Percentiles rank a stretch among this genome's conserved stretches.
Evolutionary conservation across 37 sponge, comb jelly and placozoan species (phyloP).

Genomic region (Ephydatia muelleri): DNA sequence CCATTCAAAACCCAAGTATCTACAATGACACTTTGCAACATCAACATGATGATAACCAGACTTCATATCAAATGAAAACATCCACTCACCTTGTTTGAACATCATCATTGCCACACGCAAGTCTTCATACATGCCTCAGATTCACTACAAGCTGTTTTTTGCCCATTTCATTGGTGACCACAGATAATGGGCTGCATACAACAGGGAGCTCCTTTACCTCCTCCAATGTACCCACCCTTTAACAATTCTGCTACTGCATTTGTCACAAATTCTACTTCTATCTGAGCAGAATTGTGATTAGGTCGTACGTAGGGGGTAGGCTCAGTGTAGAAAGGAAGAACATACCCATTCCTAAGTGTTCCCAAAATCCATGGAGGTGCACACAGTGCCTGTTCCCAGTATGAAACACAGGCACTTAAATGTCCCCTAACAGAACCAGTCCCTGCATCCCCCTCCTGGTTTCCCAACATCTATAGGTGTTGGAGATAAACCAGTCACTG

Average conservation of each 20-base stretch:
- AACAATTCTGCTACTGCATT: background rate
- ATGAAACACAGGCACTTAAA: too few relatives aligned
- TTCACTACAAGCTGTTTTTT: conserved; percentile 30
- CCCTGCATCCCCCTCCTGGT: too few relatives aligned
- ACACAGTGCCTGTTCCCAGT: background rate
- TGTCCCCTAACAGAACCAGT: too few relatives aligned
- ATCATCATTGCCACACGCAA: conserved; percentile 5
- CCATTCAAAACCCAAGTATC: conserved; percentile 41
- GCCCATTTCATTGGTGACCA: conserved; percentile 5
- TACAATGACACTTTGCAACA: background rate
- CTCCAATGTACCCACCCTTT: background rate
- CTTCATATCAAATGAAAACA: conserved; percentile 23
- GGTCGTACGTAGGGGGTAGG: background rate
- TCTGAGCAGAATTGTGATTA: background rate
- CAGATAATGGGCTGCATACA: conserved; percentile 44
- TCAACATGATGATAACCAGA: conserved; percentile 41
- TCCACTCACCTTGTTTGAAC: conserved; percentile 19
- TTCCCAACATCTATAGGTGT: too few relatives aligned
- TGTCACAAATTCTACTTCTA: background rate
- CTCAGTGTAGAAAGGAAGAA: background rate
- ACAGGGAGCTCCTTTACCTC: background rate
- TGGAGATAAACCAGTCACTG: too few relatives aligned
- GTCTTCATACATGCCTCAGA: conserved; percentile 26
- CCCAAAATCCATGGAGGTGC: background rate
- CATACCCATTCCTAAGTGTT: conserved; percentile 7